These are phyloP conservation scores for Mixornis gularis DNA, from an alignment of 2,113 vertebrate species.

Conservation along the genomic window DNA sequence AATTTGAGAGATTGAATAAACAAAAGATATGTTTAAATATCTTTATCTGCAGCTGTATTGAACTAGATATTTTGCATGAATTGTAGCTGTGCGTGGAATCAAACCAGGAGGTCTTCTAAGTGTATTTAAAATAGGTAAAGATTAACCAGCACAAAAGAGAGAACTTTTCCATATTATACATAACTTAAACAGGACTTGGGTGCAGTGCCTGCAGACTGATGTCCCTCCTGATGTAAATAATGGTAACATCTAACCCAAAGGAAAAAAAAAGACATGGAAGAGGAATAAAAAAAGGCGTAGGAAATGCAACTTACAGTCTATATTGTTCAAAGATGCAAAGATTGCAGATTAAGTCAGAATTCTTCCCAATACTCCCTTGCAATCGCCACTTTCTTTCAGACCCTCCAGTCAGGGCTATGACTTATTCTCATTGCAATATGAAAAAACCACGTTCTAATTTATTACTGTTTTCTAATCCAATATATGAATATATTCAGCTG, in stretches of 20 bases:
- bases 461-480: background rate
- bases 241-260: background rate
- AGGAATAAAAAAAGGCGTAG: background rate
- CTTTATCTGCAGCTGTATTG: background rate
- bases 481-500: background rate
- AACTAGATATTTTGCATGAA: background rate
- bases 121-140: background rate
- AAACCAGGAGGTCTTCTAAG: background rate
- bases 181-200: accelerated
- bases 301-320: background rate
- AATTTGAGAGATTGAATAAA: background rate
- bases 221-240: background rate
- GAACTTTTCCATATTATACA: background rate
- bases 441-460: background rate
- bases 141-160: background rate
- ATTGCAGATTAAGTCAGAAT: background rate
- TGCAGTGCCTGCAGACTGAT: background rate
- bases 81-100: background rate
- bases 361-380: background rate
- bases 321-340: background rate
- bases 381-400: background rate
- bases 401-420: background rate
- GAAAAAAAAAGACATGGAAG: background rate
- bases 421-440: background rate
- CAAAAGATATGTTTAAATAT: background rate